These are phyloP conservation scores for Caenorhabditis panamensis DNA, from an alignment of 2,888 invertebrate genomes.

Conservation along the genomic window DNA sequence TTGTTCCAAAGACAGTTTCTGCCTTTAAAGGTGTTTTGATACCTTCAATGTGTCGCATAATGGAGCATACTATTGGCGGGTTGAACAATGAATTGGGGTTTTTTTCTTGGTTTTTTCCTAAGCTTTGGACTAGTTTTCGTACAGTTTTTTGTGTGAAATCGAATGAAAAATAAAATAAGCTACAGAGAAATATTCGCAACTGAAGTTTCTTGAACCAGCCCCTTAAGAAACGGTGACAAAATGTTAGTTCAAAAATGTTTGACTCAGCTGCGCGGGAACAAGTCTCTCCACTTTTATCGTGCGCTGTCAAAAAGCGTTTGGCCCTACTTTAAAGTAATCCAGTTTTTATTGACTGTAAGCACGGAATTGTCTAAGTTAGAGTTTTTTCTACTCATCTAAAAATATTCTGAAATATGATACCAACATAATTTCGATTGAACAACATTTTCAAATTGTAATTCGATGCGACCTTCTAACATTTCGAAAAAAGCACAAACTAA, in stretches of 20 bases:
- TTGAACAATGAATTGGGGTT: too few relatives aligned
- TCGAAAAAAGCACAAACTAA: constrained; percentile 13
- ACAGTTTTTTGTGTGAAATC: too few relatives aligned
- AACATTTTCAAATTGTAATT: constrained; percentile 39
- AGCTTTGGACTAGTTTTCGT: too few relatives aligned
- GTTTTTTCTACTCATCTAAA: constrained; percentile 30
- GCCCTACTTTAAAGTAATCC: constrained; percentile 31
- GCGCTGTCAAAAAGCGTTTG: neutral
- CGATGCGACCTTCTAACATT: constrained; percentile 21
- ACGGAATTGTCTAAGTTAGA: neutral
- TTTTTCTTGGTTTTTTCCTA: too few relatives aligned
- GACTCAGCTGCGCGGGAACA: constrained; percentile 37
- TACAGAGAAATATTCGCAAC: too few relatives aligned
- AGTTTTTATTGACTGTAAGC: constrained; percentile 18
- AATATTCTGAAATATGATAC: constrained; percentile 30
- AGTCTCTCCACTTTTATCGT: constrained; percentile 25
- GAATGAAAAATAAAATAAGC: too few relatives aligned
- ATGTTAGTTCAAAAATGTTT: constrained; percentile 32
- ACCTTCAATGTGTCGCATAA: too few relatives aligned
- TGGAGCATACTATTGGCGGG: too few relatives aligned
- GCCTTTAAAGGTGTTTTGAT: too few relatives aligned
- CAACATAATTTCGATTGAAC: constrained; percentile 23
- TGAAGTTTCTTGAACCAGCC: too few relatives aligned
- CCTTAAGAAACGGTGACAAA: constrained; percentile 13
- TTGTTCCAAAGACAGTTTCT: too few relatives aligned